phyloP scores from a whole-genome alignment of 2,888 invertebrate species.

The Chymomyza amoena region DNA sequence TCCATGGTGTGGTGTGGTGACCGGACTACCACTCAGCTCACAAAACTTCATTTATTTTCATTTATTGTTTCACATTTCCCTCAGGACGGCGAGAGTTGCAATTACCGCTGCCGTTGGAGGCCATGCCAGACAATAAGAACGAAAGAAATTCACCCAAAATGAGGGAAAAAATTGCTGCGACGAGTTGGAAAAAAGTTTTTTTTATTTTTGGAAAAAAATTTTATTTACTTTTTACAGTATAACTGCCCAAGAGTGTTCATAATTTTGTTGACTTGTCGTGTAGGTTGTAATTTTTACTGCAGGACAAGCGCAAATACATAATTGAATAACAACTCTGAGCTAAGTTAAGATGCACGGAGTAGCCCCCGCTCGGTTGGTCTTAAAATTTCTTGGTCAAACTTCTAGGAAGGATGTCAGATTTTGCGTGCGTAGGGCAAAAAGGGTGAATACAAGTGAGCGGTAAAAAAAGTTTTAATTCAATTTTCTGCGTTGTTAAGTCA shows the following conservation, averaged over 20 bases:
- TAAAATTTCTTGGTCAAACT: conserved; percentile 24
- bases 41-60: conserved; percentile 76
- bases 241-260: conserved; percentile 71
- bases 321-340: conserved; percentile 63
- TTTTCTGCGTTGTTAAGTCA: conserved; percentile 71
- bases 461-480: conserved; percentile 69
- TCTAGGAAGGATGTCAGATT: not conserved
- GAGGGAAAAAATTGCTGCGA: conserved; percentile 11
- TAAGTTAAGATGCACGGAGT: not conserved
- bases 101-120: conserved; percentile 58
- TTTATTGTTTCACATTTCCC: conserved; percentile 76
- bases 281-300: conserved; percentile 75
- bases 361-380: not conserved
- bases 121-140: conserved; percentile 13
- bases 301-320: conserved; percentile 75
- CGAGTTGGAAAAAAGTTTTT: conserved; percentile 48
- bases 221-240: conserved; percentile 61
- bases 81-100: conserved; percentile 67
- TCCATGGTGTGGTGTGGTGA: conserved; percentile 9
- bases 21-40: conserved; percentile 54
- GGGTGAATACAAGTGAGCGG: conserved; percentile 40
- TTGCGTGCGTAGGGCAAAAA: conserved; percentile 24
- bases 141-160: conserved; percentile 51
- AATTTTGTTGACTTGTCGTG: conserved; percentile 76
- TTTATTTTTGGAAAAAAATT: conserved; percentile 30